These are phyloP conservation scores for Trichogramma pretiosum DNA, from an alignment of 1,140 invertebrate species.

Conservation along the genomic window DNA sequence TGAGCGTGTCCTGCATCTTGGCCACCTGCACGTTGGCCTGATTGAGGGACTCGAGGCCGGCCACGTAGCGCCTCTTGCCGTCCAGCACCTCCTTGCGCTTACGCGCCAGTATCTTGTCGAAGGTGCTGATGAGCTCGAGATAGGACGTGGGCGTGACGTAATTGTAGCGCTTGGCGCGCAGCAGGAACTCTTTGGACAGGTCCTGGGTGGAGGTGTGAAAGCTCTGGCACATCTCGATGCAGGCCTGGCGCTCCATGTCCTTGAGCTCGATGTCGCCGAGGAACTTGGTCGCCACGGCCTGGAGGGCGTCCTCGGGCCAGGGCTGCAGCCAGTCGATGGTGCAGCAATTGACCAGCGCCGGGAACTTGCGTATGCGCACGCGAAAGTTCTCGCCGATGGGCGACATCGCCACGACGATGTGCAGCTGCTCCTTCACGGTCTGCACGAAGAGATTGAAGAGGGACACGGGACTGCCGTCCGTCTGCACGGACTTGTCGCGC, in stretches of 20 bases:
- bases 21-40: slow-evolving; percentile 73
- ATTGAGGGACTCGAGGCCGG: slow-evolving; percentile 68
- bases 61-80: slow-evolving; percentile 72
- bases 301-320: slow-evolving; percentile 76
- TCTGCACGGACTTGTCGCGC: slow-evolving; percentile 65
- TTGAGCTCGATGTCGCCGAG: slow-evolving; percentile 41
- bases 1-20: slow-evolving; percentile 77
- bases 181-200: too few species aligned
- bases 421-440: slow-evolving; percentile 65
- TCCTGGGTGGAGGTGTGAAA: not conserved
- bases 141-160: slow-evolving; percentile 82
- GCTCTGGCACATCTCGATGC: not conserved
- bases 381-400: slow-evolving; percentile 72
- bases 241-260: not conserved
- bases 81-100: slow-evolving; percentile 56
- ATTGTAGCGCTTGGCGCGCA: slow-evolving; percentile 70
- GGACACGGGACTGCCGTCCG: slow-evolving; percentile 81
- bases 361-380: slow-evolving; percentile 74
- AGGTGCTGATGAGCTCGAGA: slow-evolving; percentile 73
- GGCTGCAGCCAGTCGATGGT: slow-evolving; percentile 84
- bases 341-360: slow-evolving; percentile 73
- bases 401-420: slow-evolving; percentile 77
- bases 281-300: slow-evolving; percentile 72
- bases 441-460: slow-evolving; percentile 93
- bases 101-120: slow-evolving; percentile 61